These are phyloP conservation scores for Myopa tessellatipennis DNA, from an alignment of 2,888 invertebrate species.

Conservation along the genomic window DNA sequence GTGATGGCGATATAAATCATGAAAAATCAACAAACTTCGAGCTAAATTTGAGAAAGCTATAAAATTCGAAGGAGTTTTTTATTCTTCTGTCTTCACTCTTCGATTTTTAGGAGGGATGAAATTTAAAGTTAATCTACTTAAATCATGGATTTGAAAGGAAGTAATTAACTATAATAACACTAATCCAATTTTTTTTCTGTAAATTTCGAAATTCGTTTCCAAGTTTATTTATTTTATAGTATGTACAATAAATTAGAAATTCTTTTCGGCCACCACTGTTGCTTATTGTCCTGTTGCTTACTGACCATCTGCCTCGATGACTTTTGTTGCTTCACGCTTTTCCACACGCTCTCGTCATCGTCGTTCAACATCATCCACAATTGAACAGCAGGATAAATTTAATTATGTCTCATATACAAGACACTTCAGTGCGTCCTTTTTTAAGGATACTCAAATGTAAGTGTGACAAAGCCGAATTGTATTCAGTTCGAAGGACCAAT, in stretches of 20 bases:
- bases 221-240: background rate
- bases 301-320: too few species aligned
- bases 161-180: too few species aligned
- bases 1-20: background rate
- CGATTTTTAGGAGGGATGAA: background rate
- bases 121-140: too few species aligned
- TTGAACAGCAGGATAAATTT: constrained; percentile 50
- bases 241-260: background rate
- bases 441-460: constrained; percentile 22
- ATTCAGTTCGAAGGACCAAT: background rate
- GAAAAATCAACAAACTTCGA: too few species aligned
- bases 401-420: constrained; percentile 34
- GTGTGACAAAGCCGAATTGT: background rate
- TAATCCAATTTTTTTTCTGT: too few species aligned
- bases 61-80: too few species aligned
- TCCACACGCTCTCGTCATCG: background rate
- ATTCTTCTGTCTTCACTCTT: too few species aligned
- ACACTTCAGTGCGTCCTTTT: constrained; percentile 34
- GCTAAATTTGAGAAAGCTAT: too few species aligned
- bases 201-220: too few species aligned
- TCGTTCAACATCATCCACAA: constrained; percentile 39
- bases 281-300: background rate
- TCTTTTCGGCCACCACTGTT: constrained; percentile 27
- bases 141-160: too few species aligned
- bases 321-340: background rate